Percentiles rank a stretch among this genome's conserved stretches.
Conservation (phyloP, 2,113 vertebrate species). For the Edolisoma coerulescens region DNA sequence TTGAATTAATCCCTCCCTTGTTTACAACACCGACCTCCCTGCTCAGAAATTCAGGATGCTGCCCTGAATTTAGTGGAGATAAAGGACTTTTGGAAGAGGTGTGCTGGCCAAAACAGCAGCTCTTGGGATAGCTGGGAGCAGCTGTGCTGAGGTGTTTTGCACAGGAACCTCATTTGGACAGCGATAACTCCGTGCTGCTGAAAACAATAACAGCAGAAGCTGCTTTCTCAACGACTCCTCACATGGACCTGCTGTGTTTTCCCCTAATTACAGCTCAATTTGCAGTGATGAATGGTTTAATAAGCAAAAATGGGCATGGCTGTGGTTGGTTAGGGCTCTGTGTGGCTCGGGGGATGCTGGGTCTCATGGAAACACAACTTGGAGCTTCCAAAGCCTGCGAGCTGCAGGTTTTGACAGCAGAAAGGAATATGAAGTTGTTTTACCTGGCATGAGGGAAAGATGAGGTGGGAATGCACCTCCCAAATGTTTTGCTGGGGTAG, state of each 20-base stretch:
- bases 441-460: not conserved
- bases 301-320: not conserved
- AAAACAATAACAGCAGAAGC: not conserved
- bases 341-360: not conserved
- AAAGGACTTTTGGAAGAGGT: not conserved
- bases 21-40: not conserved
- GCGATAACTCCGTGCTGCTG: not conserved
- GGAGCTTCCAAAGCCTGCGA: not conserved
- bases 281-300: constrained; percentile 23
- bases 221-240: not conserved
- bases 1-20: not conserved
- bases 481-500: not conserved
- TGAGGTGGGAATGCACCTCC: not conserved
- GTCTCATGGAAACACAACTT: not conserved
- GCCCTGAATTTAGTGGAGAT: not conserved
- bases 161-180: not conserved
- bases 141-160: not conserved
- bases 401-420: not conserved
- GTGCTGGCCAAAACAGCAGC: not conserved
- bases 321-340: not conserved
- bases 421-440: not conserved
- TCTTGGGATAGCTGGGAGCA: not conserved
- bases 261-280: not conserved
- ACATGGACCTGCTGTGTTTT: not conserved
- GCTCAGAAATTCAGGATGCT: not conserved